These are phyloP conservation scores for Saccopteryx leptura DNA, from an alignment of 2,113 vertebrate species.

Conservation along the genomic window DNA sequence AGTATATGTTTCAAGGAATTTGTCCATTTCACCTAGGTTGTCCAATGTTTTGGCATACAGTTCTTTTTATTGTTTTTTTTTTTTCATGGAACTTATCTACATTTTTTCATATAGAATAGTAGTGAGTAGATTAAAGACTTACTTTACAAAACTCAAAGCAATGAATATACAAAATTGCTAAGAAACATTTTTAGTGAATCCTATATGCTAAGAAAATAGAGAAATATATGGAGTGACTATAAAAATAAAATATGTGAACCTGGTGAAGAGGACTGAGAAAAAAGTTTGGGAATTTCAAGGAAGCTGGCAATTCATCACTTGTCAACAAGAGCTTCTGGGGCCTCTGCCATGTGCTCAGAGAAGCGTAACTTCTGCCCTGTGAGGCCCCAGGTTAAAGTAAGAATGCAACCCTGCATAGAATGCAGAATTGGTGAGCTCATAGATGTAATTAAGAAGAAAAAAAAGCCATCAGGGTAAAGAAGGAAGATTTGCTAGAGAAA, in stretches of 20 bases:
- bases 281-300: slow-evolving; percentile 34
- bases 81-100: background rate
- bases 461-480: background rate
- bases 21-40: too few relatives aligned
- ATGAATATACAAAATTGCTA: background rate
- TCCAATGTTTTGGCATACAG: too few relatives aligned
- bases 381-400: background rate
- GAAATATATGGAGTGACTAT: background rate
- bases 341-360: background rate
- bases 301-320: slow-evolving; percentile 13
- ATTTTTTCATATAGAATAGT: background rate
- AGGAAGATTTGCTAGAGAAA: background rate
- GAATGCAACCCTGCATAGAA: background rate
- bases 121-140: background rate
- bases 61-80: background rate
- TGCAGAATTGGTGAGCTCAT: background rate
- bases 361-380: background rate
- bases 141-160: background rate
- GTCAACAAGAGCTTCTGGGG: background rate
- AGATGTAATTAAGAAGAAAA: background rate
- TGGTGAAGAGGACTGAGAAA: background rate
- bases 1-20: too few relatives aligned
- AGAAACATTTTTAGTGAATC: background rate
- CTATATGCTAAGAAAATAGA: slow-evolving; percentile 17
- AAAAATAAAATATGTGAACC: slow-evolving; percentile 10